Base-by-base conservation (phyloP, 2,797 vertebrate species). In the Urosaurus nigricauda region DNA sequence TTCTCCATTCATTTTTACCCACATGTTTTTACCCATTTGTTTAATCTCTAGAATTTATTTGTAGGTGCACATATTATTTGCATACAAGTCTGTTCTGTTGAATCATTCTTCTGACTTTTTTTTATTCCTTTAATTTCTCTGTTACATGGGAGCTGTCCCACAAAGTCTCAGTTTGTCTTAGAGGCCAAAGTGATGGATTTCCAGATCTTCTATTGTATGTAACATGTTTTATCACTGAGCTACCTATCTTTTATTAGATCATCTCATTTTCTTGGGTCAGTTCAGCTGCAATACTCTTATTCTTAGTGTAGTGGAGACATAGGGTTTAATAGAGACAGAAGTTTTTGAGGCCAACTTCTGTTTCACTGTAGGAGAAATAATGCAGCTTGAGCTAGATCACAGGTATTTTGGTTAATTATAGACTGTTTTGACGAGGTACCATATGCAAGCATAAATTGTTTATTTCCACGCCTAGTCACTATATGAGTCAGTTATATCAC, bases 221-320 rank as follows among this genome's bases (percentile, higher is more conserved):
- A 77, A 19, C 8, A 68, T 71, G 24, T 56, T 70, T 26, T 56
- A 19, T 51, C 47, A 79, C 51, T 70, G 47, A 80, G 24, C n/a
- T 35, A 37, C 47, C 21, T 4, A 56, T 35, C 37, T 24, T 86
- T 79, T 78, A 51, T 79, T 53, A 1, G 12, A 17, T 26, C 37
- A 43, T 26, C 47, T 86, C 16, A 29, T 79, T 86, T 86, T 29
- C n/a, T 79, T 65, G 60, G 43, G 47, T 86, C n/a, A 37, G 29
- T n/a, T 35, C n/a, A 70, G 43, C 11, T 51, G 47, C 47, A 11
- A 19, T 40, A 51, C 4, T 29, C 53, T 53, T 37, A 21, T 85
- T 60, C 58, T 58, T 63, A 26, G 17, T 40, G 32, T 77, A 63
- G 75, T 70, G 37, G 47, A 51, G 47, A 51, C 47, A 51, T 37